Evolutionary conservation across 2,797 vertebrate species (phyloP), one percentile per base, ranked within the genome.

Genomic region (Galaxias olidus): DNA sequence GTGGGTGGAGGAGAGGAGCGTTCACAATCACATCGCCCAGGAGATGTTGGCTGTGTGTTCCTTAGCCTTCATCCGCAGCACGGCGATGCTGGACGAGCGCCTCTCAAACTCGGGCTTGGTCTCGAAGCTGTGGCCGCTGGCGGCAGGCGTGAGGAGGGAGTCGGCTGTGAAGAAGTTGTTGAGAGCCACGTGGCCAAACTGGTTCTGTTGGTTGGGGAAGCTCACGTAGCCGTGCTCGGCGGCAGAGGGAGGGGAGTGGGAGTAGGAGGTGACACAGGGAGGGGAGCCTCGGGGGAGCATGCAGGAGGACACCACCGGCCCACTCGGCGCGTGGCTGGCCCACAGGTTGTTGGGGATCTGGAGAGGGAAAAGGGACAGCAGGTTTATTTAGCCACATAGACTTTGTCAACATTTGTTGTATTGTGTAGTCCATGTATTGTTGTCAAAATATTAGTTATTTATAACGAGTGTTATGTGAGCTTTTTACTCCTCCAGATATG

Each of bases 21-120:
- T 10, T 14, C 61, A 10, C n/a, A 59, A 66, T 72, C 44, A 47
- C 44, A 59, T 47, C 4, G 97, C 95, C 97, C 97, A 99, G 72
- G 97, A 97, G 90, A 99, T 99, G 89, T 98, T 98, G 76, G 97
- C 97, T 30, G 97, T 82, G 75, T 98, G 97, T 88, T 99, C 97
- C 86, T 99, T 99, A 81, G 97, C 97, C 88, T 99, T 99, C 97
- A 99, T 98, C 84, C 97, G 95, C 87, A 99, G 93, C 77, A 98
- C 97, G 1, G 97, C 97, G 44, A 99, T 99, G 85, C 97, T 98
- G 80, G 97, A 99, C 41, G 97, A 97, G 61, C 97, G 93, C 70
- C 97, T 89, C 90, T 99, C 97, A 46, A 98, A 96, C 85, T 99
- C 97, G 0, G 97, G 97, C 85, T 98, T 99, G 79, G 94, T 90